Evolutionary conservation across 2,113 vertebrate species (phyloP).

Genomic region (Malurus melanocephalus): DNA sequence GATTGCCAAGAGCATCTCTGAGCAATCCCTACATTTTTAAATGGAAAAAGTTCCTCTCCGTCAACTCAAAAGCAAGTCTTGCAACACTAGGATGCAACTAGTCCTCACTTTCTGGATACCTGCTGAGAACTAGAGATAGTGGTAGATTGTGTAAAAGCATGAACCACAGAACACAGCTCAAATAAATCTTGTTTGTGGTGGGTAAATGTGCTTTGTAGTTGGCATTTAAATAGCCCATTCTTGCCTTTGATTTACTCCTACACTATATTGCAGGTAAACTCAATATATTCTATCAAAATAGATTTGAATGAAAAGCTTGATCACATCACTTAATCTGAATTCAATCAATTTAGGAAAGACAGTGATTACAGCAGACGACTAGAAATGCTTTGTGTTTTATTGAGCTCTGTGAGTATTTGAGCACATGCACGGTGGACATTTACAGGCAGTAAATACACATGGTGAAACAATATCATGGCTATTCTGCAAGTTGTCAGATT

Average conservation of each 20-base stretch:
- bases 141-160: not conserved
- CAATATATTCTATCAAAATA: not conserved
- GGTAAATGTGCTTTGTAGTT: conserved; percentile 3
- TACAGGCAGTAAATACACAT: not conserved
- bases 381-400: not conserved
- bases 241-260: not conserved
- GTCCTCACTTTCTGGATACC: not conserved
- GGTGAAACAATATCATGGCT: not conserved
- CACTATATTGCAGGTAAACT: not conserved
- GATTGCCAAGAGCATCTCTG: not conserved
- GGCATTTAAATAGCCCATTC: not conserved
- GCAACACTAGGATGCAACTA: not conserved
- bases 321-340: conserved; percentile 3
- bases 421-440: not conserved
- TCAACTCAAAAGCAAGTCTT: not conserved
- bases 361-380: not conserved
- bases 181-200: conserved; percentile 25
- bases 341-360: not conserved
- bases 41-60: not conserved
- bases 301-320: conserved; percentile 2
- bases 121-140: not conserved
- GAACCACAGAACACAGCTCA: not conserved
- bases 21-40: not conserved
- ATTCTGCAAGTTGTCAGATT: conserved; percentile 13
- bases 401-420: not conserved